Conservation (phyloP, 2,797 vertebrate genomes). For the Macropus fuliginosus region DNA sequence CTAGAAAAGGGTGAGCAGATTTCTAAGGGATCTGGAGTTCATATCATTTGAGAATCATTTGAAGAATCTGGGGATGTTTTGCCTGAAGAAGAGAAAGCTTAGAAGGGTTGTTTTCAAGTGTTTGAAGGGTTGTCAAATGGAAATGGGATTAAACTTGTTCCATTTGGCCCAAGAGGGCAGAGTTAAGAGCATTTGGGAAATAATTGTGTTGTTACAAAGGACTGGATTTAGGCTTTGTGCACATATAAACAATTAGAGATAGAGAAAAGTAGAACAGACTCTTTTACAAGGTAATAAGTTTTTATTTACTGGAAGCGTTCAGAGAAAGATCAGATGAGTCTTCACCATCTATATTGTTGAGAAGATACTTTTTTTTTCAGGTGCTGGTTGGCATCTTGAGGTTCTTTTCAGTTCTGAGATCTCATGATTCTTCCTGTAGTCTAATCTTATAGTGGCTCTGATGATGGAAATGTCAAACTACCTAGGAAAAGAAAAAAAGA, state of each 20-base stretch:
- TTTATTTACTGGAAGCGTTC: neutral
- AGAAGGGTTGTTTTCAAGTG: neutral
- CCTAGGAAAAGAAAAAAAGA: neutral
- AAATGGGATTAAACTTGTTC: neutral
- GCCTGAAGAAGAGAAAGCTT: neutral
- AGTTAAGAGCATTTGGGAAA: neutral
- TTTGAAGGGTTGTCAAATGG: neutral
- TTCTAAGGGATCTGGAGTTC: neutral
- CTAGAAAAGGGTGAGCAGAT: neutral
- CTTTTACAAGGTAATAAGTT: neutral
- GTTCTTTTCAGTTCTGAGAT: neutral
- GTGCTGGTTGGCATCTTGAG: neutral
- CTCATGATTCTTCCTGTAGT: neutral
- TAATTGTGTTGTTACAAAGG: neutral
- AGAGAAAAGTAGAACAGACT: neutral
- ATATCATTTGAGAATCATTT: neutral
- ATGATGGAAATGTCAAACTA: neutral
- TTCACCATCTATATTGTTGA: neutral
- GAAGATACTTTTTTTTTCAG: neutral
- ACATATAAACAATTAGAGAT: neutral
- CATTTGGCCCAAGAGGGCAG: neutral
- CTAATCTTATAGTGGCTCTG: neutral
- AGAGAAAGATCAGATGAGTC: neutral
- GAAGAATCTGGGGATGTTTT: neutral
- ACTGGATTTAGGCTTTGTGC: neutral